phyloP scores from a whole-genome alignment of 2,113 vertebrate genomes.

The Dromas ardeola region DNA sequence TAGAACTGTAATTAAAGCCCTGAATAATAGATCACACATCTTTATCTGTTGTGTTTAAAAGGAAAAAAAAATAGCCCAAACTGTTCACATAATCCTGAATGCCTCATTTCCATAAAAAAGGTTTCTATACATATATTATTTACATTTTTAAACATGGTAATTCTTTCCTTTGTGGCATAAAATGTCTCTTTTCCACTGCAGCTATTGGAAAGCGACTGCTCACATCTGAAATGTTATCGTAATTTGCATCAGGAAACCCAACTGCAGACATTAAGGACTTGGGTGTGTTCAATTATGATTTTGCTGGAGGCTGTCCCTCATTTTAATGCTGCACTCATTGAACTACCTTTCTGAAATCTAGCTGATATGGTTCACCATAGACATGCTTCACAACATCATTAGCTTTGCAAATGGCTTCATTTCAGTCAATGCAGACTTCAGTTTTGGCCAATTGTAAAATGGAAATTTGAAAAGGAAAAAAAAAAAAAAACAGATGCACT shows the following conservation, averaged over 20 bases:
- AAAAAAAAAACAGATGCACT: conserved; percentile 78
- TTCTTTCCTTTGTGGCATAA: conserved; percentile 69
- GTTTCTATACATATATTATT: conserved; percentile 75
- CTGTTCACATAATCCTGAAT: conserved; percentile 62
- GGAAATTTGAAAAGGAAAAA: conserved; percentile 69
- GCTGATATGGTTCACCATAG: conserved; percentile 45
- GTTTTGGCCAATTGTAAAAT: conserved; percentile 74
- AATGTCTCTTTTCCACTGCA: conserved; percentile 63
- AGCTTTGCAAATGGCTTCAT: conserved; percentile 76
- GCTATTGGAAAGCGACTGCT: conserved; percentile 70
- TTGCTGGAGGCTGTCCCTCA: conserved; percentile 75
- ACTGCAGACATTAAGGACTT: conserved; percentile 63
- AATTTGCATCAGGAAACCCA: conserved; percentile 75
- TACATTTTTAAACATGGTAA: conserved; percentile 76
- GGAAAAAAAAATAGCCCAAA: conserved; percentile 49
- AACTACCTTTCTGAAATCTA: conserved; percentile 71
- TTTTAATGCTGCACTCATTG: conserved; percentile 69
- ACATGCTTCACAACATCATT: conserved; percentile 67
- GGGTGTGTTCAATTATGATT: conserved; percentile 74
- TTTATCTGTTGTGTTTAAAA: conserved; percentile 67
- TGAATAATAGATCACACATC: conserved; percentile 64
- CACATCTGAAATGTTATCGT: conserved; percentile 67
- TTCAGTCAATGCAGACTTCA: conserved; percentile 66
- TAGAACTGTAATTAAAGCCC: conserved; percentile 75
- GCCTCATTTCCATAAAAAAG: conserved; percentile 76